A percentile compares a stretch with the other conserved stretches of the same genome.
Conservation (phyloP, 92 coral and sea anemone genomes). For the Paragorgia papillata region DNA sequence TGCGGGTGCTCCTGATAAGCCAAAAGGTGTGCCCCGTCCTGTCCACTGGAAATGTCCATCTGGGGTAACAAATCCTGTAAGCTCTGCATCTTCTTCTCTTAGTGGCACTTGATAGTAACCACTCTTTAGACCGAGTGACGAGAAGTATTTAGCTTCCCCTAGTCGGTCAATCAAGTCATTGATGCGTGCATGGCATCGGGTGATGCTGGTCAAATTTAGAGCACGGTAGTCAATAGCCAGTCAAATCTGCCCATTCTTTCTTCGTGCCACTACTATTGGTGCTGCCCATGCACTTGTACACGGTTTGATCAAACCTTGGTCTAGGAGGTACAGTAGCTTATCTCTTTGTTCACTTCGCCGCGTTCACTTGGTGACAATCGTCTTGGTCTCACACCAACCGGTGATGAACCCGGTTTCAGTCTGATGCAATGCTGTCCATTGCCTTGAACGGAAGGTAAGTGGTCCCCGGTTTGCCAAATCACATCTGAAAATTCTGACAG, state of each 20-base stretch:
- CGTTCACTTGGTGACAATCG: conserved; percentile 32
- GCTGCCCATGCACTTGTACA: too few relatives aligned
- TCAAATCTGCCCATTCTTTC: conserved; percentile 17
- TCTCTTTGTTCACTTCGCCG: conserved; percentile 27
- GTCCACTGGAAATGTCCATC: conserved; percentile 33
- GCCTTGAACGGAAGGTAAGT: not conserved
- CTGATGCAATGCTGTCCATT: too few relatives aligned
- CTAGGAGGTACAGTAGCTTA: conserved; percentile 4
- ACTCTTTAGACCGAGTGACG: conserved; percentile 8
- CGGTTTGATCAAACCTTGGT: too few relatives aligned
- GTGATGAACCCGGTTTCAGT: too few relatives aligned
- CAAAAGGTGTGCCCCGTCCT: too few relatives aligned
- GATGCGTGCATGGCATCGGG: conserved; percentile 20
- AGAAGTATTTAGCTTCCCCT: too few relatives aligned
- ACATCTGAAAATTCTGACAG: not conserved
- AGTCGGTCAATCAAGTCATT: conserved; percentile 25
- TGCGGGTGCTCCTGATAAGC: too few relatives aligned
- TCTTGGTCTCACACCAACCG: conserved; percentile 22
- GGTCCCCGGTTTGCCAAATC: not conserved
- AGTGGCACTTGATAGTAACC: too few relatives aligned
- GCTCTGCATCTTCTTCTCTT: too few relatives aligned
- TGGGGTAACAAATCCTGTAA: too few relatives aligned
- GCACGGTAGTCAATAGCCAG: too few relatives aligned
- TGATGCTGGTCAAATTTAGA: conserved; percentile 31
- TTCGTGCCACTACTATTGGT: conserved; percentile 16